Evolutionary conservation across 2,113 vertebrate species (phyloP).

Genomic region (Nanorana parkeri): DNA sequence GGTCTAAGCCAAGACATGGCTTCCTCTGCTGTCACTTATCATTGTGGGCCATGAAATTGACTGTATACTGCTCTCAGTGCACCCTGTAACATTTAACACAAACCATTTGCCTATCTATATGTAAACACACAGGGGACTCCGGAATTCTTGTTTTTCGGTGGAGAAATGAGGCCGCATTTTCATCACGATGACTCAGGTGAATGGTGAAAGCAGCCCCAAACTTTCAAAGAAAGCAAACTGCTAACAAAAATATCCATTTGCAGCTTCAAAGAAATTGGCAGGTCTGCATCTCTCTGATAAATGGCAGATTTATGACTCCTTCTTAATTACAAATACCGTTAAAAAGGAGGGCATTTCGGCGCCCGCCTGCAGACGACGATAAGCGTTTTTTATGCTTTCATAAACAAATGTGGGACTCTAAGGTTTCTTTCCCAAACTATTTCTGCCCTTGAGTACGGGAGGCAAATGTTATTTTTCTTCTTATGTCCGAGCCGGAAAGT

Average conservation of each 20-base stretch:
- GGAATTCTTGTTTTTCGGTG: not conserved
- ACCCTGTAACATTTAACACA: no score
- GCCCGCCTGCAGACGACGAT: conserved; percentile 49
- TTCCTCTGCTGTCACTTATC: no score
- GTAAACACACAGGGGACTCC: conserved; percentile 1
- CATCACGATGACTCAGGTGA: conserved; percentile 42
- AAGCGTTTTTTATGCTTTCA: conserved; percentile 53
- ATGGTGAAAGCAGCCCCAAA: not conserved
- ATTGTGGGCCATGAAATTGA: no score
- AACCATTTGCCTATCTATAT: not conserved
- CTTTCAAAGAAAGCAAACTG: conserved; percentile 11
- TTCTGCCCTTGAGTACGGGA: conserved; percentile 54
- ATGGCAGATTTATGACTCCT: conserved; percentile 12
- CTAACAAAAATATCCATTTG: conserved; percentile 50
- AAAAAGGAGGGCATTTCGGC: conserved; percentile 14
- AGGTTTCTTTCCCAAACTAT: conserved; percentile 46
- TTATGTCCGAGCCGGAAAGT: not conserved
- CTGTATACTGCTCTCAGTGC: no score
- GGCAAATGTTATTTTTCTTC: conserved; percentile 43
- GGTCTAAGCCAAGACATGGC: no score
- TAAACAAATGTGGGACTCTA: conserved; percentile 29
- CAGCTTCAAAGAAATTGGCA: conserved; percentile 1
- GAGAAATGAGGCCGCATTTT: conserved; percentile 1
- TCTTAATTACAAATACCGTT: conserved; percentile 54
- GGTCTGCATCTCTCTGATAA: not conserved